Evolutionary conservation across 2,888 invertebrate genomes (phyloP).

Genomic region (Adineta ricciae): DNA sequence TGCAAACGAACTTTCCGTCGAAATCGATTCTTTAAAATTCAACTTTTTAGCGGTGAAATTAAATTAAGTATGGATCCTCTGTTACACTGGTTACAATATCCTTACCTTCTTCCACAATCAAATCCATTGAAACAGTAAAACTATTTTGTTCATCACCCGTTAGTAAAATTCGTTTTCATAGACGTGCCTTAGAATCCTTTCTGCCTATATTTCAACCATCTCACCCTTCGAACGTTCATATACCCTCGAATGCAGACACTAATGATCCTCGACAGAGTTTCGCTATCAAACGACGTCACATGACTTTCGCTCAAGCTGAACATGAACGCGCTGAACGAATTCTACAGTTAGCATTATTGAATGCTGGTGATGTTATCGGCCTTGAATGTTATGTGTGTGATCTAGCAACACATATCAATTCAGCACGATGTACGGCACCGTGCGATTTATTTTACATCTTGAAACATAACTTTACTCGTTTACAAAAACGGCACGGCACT

Average conservation of each 20-base stretch:
- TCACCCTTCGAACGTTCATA: background rate
- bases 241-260: background rate
- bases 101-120: slow-evolving; percentile 36
- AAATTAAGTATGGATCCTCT: slow-evolving; percentile 43
- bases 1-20: background rate
- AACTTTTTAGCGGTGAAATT: slow-evolving; percentile 43
- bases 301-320: slow-evolving; percentile 33
- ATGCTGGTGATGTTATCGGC: slow-evolving; percentile 40
- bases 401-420: slow-evolving; percentile 44
- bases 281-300: slow-evolving; percentile 25
- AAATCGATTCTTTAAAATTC: no score
- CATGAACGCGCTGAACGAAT: background rate
- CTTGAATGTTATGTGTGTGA: slow-evolving; percentile 42
- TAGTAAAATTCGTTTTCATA: background rate
- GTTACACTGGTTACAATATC: slow-evolving; percentile 41
- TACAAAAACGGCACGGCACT: slow-evolving; percentile 34
- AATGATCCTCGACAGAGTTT: background rate
- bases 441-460: slow-evolving; percentile 47
- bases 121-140: background rate
- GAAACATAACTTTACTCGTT: slow-evolving; percentile 46
- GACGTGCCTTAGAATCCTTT: background rate
- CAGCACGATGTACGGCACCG: slow-evolving; percentile 43
- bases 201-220: background rate
- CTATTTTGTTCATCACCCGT: background rate
- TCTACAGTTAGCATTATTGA: slow-evolving; percentile 21